Base-by-base conservation (phyloP, 2,113 vertebrate species). In the Desmodus rotundus region DNA sequence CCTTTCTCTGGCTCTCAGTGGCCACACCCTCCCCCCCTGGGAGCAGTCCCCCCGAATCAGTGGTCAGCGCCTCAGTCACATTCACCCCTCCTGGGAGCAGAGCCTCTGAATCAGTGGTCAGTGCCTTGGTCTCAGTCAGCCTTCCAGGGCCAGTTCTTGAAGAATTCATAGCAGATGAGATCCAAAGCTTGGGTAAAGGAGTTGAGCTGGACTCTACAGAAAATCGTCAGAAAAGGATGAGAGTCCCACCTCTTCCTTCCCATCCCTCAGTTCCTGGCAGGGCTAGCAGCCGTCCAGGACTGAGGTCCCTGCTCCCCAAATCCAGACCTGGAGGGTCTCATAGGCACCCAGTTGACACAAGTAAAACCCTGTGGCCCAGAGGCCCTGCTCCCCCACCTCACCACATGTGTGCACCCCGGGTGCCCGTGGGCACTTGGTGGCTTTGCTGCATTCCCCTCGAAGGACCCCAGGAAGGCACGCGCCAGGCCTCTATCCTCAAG, bases 181-280 rank as follows among this genome's bases (percentile, higher is more conserved):
- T 31, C 85, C 82, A 68, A 86, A 77, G 41, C 7, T 36, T 33
- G 74, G 85, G 58, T 41, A 43, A 86, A 91, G 38, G 24, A 20
- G 56, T 96, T 91, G 86, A 82, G 16, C 16, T 93, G 47, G 38
- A 26, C 10, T 80, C 97, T 97, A 50, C 38, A 94, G 78, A 78
- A 97, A 95, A 96, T 77, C 45, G 96, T 45, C 22, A 70, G 22
- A 52, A 86, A 82, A n/a, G 19, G 14, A 33, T 93, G 33, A 88
- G 36, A 82, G 4, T 83, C 31, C 45, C 67, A n/a, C 13, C 8
- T 28, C 54, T 90, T 86, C 50, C 68, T 96, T 61, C 38, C 67
- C 73, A 41, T 26, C 36, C 38, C 77, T 41, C 61, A 91, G 84
- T 73, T 83, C 28, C 65, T 47, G 61, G n/a, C 47, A 95, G 41